Conservation (phyloP, 2,113 vertebrate species). For the Thryonomys swinderianus region DNA sequence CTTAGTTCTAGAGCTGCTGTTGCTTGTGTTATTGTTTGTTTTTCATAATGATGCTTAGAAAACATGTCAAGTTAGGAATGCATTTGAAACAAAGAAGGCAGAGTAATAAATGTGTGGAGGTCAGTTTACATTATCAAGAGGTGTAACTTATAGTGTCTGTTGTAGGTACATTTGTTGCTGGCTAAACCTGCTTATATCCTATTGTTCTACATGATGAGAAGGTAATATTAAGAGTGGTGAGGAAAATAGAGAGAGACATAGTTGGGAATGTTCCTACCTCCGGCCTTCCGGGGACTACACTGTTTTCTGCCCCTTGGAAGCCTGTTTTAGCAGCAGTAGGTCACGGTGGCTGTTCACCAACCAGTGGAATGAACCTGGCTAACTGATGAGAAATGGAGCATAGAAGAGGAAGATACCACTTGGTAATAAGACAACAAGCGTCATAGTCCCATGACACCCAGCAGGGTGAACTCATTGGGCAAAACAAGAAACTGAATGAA, state of each 20-base stretch:
- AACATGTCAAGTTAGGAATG: background rate
- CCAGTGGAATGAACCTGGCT: background rate
- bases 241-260: background rate
- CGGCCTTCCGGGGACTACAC: background rate
- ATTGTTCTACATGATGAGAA: conserved; percentile 71
- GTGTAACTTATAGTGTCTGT: background rate
- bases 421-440: too few relatives aligned
- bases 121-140: conserved; percentile 1
- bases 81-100: conserved; percentile 13
- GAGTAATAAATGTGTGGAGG: background rate
- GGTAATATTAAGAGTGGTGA: conserved; percentile 33
- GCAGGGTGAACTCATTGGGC: too few relatives aligned
- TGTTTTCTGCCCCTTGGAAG: background rate
- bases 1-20: background rate
- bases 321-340: background rate
- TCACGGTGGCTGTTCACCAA: background rate
- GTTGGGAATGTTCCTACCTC: background rate
- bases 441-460: too few relatives aligned
- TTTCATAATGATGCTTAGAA: background rate
- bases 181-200: conserved; percentile 52
- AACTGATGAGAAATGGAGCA: background rate
- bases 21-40: background rate
- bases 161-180: conserved; percentile 27
- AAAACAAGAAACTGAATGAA: too few relatives aligned
- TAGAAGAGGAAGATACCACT: background rate